Conservation (phyloP, 2,888 invertebrate species). For the Clepsis dumicolana region DNA sequence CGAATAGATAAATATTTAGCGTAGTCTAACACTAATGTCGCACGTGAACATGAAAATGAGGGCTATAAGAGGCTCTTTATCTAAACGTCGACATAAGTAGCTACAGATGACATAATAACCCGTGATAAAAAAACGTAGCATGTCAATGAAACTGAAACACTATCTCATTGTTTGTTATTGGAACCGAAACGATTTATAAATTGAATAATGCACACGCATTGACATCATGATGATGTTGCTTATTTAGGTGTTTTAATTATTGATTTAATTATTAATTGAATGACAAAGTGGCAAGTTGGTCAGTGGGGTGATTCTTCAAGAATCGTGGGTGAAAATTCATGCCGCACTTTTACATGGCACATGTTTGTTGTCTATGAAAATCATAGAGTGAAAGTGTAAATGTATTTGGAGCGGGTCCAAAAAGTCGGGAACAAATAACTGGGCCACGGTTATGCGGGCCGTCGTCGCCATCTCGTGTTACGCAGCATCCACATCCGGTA, state of each 20-base stretch:
- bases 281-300: slow-evolving; percentile 26
- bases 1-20: slow-evolving; percentile 36
- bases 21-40: slow-evolving; percentile 41
- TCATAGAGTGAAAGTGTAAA: slow-evolving; percentile 72
- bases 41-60: slow-evolving; percentile 52
- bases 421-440: slow-evolving; percentile 74
- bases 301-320: slow-evolving; percentile 17
- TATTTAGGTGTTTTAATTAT: neutral
- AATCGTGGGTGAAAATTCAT: slow-evolving; percentile 25
- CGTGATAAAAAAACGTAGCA: slow-evolving; percentile 69
- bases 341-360: slow-evolving; percentile 45
- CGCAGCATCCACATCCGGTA: slow-evolving; percentile 78
- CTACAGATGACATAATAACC: slow-evolving; percentile 80
- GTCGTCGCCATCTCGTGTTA: slow-evolving; percentile 70
- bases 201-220: slow-evolving; percentile 50
- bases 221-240: slow-evolving; percentile 48
- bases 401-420: slow-evolving; percentile 78
- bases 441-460: slow-evolving; percentile 78
- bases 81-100: slow-evolving; percentile 61
- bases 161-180: slow-evolving; percentile 66
- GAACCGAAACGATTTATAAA: slow-evolving; percentile 51
- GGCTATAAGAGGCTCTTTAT: slow-evolving; percentile 66
- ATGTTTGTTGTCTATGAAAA: slow-evolving; percentile 57
- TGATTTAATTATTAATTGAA: neutral
- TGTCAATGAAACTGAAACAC: slow-evolving; percentile 69